Percentiles rank a stretch among this genome's conserved stretches.
Conservation (phyloP, 2,113 vertebrate genomes). For the Pungitius pungitius region DNA sequence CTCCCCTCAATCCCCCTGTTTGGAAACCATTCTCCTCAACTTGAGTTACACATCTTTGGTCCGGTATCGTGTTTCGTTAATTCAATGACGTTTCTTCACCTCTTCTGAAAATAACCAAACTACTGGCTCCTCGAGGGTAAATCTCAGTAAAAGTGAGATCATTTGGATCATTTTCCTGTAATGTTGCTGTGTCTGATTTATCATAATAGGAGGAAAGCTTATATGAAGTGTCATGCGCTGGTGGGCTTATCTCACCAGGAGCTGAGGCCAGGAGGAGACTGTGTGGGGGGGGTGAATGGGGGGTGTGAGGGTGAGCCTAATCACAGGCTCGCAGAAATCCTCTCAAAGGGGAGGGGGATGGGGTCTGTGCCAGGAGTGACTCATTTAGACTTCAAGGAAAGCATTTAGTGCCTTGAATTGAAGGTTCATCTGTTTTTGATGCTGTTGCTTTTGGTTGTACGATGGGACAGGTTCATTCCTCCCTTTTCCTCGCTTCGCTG, state of each 20-base stretch:
- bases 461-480: constrained; percentile 47
- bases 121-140: neutral
- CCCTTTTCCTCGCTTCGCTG: constrained; percentile 62
- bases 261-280: constrained; percentile 62
- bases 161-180: neutral
- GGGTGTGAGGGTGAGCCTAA: constrained; percentile 75
- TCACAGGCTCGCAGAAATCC: constrained; percentile 73
- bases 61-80: neutral
- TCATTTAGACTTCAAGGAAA: constrained; percentile 68
- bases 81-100: neutral
- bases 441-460: constrained; percentile 4
- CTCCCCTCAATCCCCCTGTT: neutral
- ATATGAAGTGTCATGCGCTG: constrained; percentile 52
- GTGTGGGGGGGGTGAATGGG: no score
- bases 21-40: neutral
- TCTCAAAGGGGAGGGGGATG: constrained; percentile 60
- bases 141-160: neutral
- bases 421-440: constrained; percentile 23
- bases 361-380: constrained; percentile 59
- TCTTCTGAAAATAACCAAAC: neutral
- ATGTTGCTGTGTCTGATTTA: constrained; percentile 6
- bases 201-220: constrained; percentile 38
- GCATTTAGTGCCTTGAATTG: constrained; percentile 44
- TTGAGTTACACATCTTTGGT: neutral
- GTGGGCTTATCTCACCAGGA: constrained; percentile 64